Percentiles rank a stretch among this genome's conserved stretches.
Evolutionary conservation across 1,140 invertebrate species (phyloP).

Genomic region (Aphidius gifuensis): DNA sequence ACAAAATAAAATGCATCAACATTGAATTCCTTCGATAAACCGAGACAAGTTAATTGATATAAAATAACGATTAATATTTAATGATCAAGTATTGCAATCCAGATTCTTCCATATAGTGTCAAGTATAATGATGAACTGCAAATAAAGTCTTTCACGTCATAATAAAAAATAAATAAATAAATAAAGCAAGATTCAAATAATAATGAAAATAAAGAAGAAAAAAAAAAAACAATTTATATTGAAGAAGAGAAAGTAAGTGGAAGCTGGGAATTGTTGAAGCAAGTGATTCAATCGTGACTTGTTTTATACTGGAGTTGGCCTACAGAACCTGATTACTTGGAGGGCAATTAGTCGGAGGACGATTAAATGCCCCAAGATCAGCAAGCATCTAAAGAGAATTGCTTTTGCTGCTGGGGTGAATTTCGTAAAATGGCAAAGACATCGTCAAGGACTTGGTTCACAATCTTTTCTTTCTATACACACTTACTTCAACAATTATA

Average conservation of each 20-base stretch:
- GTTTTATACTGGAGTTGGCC: neutral
- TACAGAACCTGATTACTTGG: conserved; percentile 18
- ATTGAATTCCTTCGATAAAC: neutral
- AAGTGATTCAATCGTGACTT: conserved; percentile 9
- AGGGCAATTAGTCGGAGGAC: conserved; percentile 22
- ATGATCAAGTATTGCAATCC: conserved; percentile 9
- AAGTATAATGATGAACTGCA: neutral
- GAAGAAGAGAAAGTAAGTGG: neutral
- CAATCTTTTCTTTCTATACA: conserved; percentile 17
- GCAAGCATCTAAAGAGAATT: conserved; percentile 14
- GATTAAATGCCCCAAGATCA: conserved; percentile 19
- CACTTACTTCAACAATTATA: conserved; percentile 7
- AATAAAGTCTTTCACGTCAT: neutral
- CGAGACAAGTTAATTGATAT: neutral
- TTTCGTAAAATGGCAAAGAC: conserved; percentile 11
- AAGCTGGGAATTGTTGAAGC: neutral
- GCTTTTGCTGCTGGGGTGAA: conserved; percentile 9
- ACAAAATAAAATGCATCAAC: too few relatives aligned
- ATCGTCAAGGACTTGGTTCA: conserved; percentile 18
- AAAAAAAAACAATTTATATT: neutral
- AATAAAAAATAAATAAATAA: neutral
- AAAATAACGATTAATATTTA: conserved; percentile 23
- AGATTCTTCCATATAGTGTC: too few relatives aligned
- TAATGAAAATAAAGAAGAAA: neutral
- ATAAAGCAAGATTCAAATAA: neutral